These are phyloP conservation scores for Troilus luridus DNA, from an alignment of 2,888 invertebrate genomes.

Conservation along the genomic window DNA sequence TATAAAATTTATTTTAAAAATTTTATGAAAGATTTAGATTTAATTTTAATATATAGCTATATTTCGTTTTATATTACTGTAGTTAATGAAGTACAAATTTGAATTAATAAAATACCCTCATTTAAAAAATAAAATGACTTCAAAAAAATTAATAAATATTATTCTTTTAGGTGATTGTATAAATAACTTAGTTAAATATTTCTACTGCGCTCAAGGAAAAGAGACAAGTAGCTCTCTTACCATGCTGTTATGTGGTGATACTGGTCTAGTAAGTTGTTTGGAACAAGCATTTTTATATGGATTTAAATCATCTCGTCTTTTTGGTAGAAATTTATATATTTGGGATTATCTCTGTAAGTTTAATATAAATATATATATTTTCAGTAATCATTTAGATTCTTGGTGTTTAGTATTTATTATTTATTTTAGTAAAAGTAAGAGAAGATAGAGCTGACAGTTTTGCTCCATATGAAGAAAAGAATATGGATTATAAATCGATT, in stretches of 20 bases:
- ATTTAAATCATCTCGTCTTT: slow-evolving; percentile 92
- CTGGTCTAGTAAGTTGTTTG: slow-evolving; percentile 92
- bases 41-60: neutral
- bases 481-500: slow-evolving; percentile 54
- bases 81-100: neutral
- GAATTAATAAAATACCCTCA: neutral
- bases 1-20: neutral
- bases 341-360: slow-evolving; percentile 97
- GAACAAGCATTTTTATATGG: slow-evolving; percentile 97
- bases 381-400: slow-evolving; percentile 32
- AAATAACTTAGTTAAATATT: slow-evolving; percentile 97
- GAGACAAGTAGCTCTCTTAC: slow-evolving; percentile 77
- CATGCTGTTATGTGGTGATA: slow-evolving; percentile 93
- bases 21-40: neutral
- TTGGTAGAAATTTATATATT: slow-evolving; percentile 93
- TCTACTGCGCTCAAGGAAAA: slow-evolving; percentile 82
- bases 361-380: neutral
- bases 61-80: neutral
- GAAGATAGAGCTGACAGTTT: slow-evolving; percentile 64
- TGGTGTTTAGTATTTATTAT: neutral
- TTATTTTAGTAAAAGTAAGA: slow-evolving; percentile 65
- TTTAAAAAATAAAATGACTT: neutral
- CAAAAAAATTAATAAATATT: neutral
- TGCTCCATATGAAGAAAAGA: slow-evolving; percentile 61
- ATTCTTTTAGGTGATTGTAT: slow-evolving; percentile 86